Base-by-base conservation (phyloP, 2,113 vertebrate species). In the Oenanthe oenanthe region DNA sequence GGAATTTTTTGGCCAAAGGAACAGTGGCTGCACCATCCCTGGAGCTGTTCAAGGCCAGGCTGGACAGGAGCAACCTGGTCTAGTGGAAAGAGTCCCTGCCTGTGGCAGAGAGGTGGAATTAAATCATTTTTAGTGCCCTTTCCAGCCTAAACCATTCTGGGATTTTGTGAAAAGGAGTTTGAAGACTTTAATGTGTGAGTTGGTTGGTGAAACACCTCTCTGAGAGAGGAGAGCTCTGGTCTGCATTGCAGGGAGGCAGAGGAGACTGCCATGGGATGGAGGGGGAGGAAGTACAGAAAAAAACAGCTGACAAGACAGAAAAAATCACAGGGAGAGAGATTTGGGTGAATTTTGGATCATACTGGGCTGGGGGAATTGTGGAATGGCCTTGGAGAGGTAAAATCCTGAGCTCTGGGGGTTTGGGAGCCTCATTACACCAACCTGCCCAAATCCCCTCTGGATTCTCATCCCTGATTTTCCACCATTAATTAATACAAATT, bases 41-140 rank as follows among this genome's bases (percentile, higher is more conserved):
- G 16, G n/a, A 54, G 34, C 0, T 26, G 29, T 26, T 2, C 24
- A 7, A 53, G 22, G 19, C 22, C 53, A 29, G 45, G 38, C 7
- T 45, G 51, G 51, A 12, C 1, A 10, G 36, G 45, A 74, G 2
- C 36, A 74, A 25, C 19, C 7, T 10, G 38, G n/a, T 21, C 9
- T 20, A 7, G 16, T 47, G 38, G 38, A 21, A 74, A 2, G 1
- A 38, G 19, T 29, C 61, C 28, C 36, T 73, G 21, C 15, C 32
- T 1, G 0, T 17, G 51, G 60, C 15, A 43, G 26, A 9, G 20
- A 2, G 12, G 4, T 19, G 32, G 32, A 60, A 66, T 0, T 2
- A n/a, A 22, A 25, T 25, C 10, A 14, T n/a, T 51, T 66, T n/a
- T 29, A 3, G n/a, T 7, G 7, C 14, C 28, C 10, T 51, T 60